Evolutionary conservation across 2,888 invertebrate genomes (phyloP).

Genomic region (Panopea generosa): DNA sequence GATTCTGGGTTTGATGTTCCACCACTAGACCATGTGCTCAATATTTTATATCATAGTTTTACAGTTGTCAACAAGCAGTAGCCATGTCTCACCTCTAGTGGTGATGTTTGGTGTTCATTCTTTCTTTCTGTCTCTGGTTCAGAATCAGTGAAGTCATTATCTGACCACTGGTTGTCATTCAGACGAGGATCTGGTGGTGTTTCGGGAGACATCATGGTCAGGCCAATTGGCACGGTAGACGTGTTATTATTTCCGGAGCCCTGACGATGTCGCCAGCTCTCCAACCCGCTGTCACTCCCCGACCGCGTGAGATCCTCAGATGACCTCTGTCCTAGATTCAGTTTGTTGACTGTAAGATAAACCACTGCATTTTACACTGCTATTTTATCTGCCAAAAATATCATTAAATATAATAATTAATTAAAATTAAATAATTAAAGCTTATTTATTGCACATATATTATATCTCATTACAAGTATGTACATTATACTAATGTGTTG

Average conservation of each 20-base stretch:
- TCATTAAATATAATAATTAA: too few relatives aligned
- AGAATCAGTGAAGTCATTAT: conserved; percentile 92
- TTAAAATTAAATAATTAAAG: too few relatives aligned
- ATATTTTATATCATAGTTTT: too few relatives aligned
- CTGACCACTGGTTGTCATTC: conserved; percentile 92
- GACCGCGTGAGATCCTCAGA: conserved; percentile 61
- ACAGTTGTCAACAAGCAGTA: too few relatives aligned
- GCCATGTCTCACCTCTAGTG: conserved; percentile 65
- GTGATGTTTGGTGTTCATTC: conserved; percentile 53
- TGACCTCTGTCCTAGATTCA: conserved; percentile 61
- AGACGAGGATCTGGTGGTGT: conserved; percentile 67
- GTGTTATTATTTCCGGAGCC: conserved; percentile 71
- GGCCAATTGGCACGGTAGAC: conserved; percentile 75
- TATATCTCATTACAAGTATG: too few relatives aligned
- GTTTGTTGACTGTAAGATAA: conserved; percentile 58
- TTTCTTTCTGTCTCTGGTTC: conserved; percentile 71
- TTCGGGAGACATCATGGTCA: conserved; percentile 77
- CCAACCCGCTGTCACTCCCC: conserved; percentile 68
- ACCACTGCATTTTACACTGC: too few relatives aligned
- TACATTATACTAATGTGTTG: too few relatives aligned
- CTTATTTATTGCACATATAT: too few relatives aligned
- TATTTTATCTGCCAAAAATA: too few relatives aligned
- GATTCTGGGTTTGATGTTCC: too few relatives aligned
- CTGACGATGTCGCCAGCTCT: conserved; percentile 76
- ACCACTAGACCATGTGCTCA: too few relatives aligned